Evolutionary conservation across 2,113 vertebrate genomes (phyloP).

Genomic region (Salvelinus namaycush): DNA sequence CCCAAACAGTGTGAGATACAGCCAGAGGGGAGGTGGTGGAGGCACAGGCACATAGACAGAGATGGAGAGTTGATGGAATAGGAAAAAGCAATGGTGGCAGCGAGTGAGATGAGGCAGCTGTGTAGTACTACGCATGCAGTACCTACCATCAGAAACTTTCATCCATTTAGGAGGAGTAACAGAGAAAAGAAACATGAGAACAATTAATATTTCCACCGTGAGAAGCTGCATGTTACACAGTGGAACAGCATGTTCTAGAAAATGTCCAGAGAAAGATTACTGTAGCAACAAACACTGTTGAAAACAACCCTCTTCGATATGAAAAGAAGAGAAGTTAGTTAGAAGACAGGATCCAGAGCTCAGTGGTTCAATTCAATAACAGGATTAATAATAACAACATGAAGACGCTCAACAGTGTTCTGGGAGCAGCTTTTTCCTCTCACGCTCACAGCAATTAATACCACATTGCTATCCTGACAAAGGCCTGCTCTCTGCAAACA

Average conservation of each 20-base stretch:
- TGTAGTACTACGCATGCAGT: neutral
- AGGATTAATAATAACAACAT: neutral
- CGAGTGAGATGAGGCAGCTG: neutral
- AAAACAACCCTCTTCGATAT: neutral
- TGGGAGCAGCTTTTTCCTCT: constrained; percentile 1
- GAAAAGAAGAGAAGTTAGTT: neutral
- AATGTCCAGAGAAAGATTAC: neutral
- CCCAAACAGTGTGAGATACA: constrained; percentile 24
- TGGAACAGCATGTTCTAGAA: neutral
- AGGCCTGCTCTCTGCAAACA: neutral
- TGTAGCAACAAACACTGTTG: neutral
- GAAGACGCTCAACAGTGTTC: neutral
- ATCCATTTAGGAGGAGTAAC: constrained; percentile 10
- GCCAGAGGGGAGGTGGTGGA: constrained; percentile 33
- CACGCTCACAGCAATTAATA: neutral
- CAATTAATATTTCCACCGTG: neutral
- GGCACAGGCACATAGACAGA: constrained; percentile 32
- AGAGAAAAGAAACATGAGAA: neutral
- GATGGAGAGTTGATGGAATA: constrained; percentile 28
- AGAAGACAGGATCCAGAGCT: neutral
- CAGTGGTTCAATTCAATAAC: neutral
- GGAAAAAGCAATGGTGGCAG: neutral
- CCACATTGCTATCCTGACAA: neutral
- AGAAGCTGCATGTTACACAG: neutral
- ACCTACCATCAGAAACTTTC: constrained; percentile 86